Evolutionary conservation across 2,797 vertebrate species (phyloP).

Genomic region (Hirundo rustica): DNA sequence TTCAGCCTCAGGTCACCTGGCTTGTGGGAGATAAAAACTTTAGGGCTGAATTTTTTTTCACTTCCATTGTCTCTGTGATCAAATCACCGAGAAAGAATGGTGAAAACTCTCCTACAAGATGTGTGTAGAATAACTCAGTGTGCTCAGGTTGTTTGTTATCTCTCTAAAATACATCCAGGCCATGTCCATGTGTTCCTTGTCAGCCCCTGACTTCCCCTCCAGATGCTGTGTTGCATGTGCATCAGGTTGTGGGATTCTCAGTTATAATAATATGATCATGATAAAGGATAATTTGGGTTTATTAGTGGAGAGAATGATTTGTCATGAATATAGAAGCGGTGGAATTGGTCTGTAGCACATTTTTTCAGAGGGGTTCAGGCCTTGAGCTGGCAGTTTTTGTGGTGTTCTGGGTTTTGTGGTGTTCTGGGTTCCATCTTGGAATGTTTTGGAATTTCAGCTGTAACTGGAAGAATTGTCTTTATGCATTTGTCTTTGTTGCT

Average conservation of each 20-base stretch:
- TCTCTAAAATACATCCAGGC: not conserved
- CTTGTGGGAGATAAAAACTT: not conserved
- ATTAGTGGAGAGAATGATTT: not conserved
- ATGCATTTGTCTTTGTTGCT: not conserved
- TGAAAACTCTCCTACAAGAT: not conserved
- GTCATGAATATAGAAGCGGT: not conserved
- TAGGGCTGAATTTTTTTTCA: not conserved
- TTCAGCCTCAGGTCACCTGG: not conserved
- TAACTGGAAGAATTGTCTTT: not conserved
- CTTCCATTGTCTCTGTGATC: not conserved
- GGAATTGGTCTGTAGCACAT: not conserved
- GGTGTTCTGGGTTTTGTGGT: not conserved
- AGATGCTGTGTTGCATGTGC: not conserved
- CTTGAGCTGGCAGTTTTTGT: not conserved
- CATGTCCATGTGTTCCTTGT: not conserved
- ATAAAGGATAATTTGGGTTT: not conserved
- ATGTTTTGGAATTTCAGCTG: not conserved
- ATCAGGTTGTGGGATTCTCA: not conserved
- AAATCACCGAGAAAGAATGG: not conserved
- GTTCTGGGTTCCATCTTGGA: not conserved
- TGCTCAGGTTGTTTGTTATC: not conserved
- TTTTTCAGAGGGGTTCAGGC: not conserved
- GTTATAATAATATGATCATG: not conserved
- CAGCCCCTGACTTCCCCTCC: not conserved
- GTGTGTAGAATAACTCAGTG: not conserved